Evolutionary conservation across 2,797 vertebrate species (phyloP), one percentile per base, ranked within the genome.

Genomic region (Mormyrus proboscirostris): DNA sequence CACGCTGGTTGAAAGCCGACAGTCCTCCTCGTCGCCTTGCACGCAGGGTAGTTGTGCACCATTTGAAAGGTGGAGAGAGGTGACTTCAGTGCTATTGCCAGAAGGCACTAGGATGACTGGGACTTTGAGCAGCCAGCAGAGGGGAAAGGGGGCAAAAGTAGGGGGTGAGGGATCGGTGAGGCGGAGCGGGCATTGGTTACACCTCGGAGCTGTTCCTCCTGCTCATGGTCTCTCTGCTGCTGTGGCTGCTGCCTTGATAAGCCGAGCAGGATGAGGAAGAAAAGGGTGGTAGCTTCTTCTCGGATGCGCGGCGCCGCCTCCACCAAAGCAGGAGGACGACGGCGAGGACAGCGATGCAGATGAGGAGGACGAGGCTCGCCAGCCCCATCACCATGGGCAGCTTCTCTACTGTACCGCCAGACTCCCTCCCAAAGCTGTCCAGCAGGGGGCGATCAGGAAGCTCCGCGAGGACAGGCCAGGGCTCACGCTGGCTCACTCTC

Each of bases 261-360:
- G 96, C 96, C 0, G 96, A 92, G 41, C 95, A 96, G 3, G 96
- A 96, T 3, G 96, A 97, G 55, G 93, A 94, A 86, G 95, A 12
- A 88, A 96, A 96, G 0, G 95, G 92, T 5, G 95, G 94, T 33
- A 91, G 92, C 91, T 95, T 95, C 91, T 95, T 93, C 69, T 94
- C 93, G 7, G 87, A 12, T 4, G 82, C 55, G 2, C 0, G 53
- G 88, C 90, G 94, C 89, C 91, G 92, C 90, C 95, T 95, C 88
- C 91, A 91, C 89, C 95, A 92, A 83, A 96, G n/a, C 90, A 97
- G 90, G 79, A 95, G 73, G 2, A 94, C 92, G 1, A 95, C 29
- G 10, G 91, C 22, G 50, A 91, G 25, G 50, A 93, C 91, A 5
- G 92, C 88, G 33, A 96, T 79, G 90, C 96, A 95, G 88, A 94